These are phyloP conservation scores for Pyxicephalus adspersus DNA, from an alignment of 2,113 vertebrate species.

Conservation along the genomic window DNA sequence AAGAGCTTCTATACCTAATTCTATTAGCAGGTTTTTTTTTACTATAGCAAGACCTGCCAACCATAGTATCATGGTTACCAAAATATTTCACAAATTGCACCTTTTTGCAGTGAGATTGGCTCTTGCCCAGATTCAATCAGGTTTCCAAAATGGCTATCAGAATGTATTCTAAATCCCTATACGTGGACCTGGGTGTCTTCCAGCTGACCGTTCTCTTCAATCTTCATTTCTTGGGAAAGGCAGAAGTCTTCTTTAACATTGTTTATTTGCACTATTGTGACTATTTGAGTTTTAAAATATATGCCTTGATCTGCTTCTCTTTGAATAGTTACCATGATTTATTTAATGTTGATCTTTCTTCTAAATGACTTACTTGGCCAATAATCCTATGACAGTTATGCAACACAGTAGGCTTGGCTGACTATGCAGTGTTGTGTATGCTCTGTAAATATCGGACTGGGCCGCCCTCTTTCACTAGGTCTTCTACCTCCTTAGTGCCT, in stretches of 20 bases:
- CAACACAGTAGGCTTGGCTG: neutral
- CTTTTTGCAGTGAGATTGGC: no score
- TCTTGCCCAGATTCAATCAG: no score
- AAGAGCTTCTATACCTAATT: no score
- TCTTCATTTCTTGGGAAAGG: no score
- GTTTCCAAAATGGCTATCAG: no score
- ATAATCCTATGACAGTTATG: neutral
- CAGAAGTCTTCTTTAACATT: conserved; percentile 38
- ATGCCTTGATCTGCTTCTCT: conserved; percentile 75
- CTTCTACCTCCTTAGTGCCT: neutral
- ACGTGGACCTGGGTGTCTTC: no score
- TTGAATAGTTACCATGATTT: neutral
- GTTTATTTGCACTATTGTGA: conserved; percentile 78
- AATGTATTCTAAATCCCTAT: no score
- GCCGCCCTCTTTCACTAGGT: neutral
- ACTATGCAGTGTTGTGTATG: neutral
- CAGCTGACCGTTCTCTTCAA: no score
- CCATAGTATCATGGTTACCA: no score
- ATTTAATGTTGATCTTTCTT: neutral
- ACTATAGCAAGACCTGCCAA: no score
- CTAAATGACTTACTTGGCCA: neutral
- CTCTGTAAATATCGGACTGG: neutral
- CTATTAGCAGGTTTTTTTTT: no score
- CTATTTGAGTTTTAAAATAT: conserved; percentile 69
- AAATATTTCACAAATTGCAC: no score